Conservation (phyloP, 2,888 invertebrate species). For the Fragum sueziense region DNA sequence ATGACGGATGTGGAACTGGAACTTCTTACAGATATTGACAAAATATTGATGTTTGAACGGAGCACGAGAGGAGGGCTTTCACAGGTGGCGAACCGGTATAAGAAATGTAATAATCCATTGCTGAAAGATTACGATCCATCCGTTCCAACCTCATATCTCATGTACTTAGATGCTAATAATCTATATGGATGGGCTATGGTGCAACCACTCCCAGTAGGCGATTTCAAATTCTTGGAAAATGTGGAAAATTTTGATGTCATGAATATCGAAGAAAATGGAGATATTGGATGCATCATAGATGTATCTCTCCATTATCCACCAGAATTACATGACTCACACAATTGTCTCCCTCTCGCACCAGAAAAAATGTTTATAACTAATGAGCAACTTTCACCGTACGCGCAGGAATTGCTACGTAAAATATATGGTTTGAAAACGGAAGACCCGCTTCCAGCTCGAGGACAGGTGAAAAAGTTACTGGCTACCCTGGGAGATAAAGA, state of each 20-base stretch:
- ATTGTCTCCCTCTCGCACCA: slow-evolving; percentile 26
- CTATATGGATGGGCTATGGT: slow-evolving; percentile 32
- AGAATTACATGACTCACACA: slow-evolving; percentile 23
- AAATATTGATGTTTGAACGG: slow-evolving; percentile 33
- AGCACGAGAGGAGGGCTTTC: slow-evolving; percentile 41
- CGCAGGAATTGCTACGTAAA: slow-evolving; percentile 20
- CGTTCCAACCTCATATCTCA: slow-evolving; percentile 25
- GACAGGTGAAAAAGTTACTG: slow-evolving; percentile 17
- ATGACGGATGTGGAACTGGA: slow-evolving; percentile 42
- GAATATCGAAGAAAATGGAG: slow-evolving; percentile 18
- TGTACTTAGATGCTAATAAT: slow-evolving; percentile 45
- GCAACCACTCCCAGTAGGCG: slow-evolving; percentile 25
- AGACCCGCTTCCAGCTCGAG: slow-evolving; percentile 20
- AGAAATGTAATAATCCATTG: slow-evolving; percentile 45
- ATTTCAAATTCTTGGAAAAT: slow-evolving; percentile 22
- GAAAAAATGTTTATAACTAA: slow-evolving; percentile 13
- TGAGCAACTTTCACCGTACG: slow-evolving; percentile 26
- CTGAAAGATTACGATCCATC: slow-evolving; percentile 30
- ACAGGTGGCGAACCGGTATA: slow-evolving; percentile 39
- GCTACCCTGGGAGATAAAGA: slow-evolving; percentile 26
- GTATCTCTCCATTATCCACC: slow-evolving; percentile 23
- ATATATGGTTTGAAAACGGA: slow-evolving; percentile 8
- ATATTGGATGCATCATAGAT: slow-evolving; percentile 22
- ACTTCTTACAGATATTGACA: slow-evolving; percentile 42
- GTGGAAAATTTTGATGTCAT: slow-evolving; percentile 25